Evolutionary conservation across 1,140 invertebrate species (phyloP).

Genomic region (Druon quercuslanigerum): DNA sequence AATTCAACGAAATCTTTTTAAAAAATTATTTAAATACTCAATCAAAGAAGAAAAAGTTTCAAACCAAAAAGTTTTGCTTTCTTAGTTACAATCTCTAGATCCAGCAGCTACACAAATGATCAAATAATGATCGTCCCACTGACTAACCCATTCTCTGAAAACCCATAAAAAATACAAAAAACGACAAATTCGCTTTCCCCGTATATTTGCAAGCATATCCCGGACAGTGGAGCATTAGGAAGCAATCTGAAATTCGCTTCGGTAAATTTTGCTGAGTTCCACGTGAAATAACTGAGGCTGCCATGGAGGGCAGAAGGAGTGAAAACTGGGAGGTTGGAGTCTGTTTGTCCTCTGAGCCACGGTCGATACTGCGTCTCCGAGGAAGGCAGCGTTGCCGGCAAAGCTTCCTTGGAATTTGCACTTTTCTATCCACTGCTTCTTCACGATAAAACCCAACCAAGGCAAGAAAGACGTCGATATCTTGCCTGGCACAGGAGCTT

Average conservation of each 20-base stretch:
- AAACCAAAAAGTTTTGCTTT: too few species aligned
- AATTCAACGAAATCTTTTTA: too few species aligned
- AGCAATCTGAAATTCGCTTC: conserved; percentile 6
- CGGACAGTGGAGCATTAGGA: neutral
- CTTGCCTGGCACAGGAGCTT: conserved; percentile 9
- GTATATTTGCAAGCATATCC: too few species aligned
- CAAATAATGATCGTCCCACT: too few species aligned
- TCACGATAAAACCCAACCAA: conserved; percentile 38
- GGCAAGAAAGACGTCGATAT: conserved; percentile 24
- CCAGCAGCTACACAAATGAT: too few species aligned
- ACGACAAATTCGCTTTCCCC: too few species aligned
- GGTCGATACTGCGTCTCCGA: conserved; percentile 53
- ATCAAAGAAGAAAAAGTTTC: too few species aligned
- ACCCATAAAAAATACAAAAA: too few species aligned
- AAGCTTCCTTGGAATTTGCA: conserved; percentile 52
- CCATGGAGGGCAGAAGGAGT: conserved; percentile 42
- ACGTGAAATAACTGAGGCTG: conserved; percentile 45
- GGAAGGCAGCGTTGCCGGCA: conserved; percentile 51
- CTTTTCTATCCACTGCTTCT: conserved; percentile 35
- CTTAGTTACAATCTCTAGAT: too few species aligned
- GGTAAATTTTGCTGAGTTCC: conserved; percentile 37
- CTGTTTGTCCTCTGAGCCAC: conserved; percentile 52
- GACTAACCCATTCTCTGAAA: too few species aligned
- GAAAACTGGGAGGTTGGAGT: conserved; percentile 49
- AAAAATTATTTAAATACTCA: too few species aligned